Conservation (phyloP, 2,888 invertebrate species). For the Mactromeris polynyma region DNA sequence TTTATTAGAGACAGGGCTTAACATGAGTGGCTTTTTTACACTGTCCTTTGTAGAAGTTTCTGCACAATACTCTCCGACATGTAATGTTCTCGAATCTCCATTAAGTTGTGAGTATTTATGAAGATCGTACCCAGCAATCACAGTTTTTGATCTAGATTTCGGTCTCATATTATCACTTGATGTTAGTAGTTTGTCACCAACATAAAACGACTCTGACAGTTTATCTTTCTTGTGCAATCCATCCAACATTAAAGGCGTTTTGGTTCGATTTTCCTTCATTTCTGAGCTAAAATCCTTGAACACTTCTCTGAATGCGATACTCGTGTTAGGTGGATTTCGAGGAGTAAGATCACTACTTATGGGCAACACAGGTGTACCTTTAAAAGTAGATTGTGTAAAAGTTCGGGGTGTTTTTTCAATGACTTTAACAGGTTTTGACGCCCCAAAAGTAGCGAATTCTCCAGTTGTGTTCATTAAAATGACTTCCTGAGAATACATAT, state of each 20-base stretch:
- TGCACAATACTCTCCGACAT: background rate
- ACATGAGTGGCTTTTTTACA: background rate
- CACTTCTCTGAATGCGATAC: constrained; percentile 63
- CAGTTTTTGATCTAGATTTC: constrained; percentile 56
- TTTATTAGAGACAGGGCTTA: constrained; percentile 4
- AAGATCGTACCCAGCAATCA: constrained; percentile 24
- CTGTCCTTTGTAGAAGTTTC: background rate
- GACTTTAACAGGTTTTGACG: background rate
- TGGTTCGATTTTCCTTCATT: background rate
- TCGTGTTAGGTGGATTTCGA: constrained; percentile 38
- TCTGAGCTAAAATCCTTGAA: constrained; percentile 44
- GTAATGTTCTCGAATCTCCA: background rate
- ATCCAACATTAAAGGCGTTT: background rate
- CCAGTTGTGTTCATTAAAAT: constrained; percentile 22
- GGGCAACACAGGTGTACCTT: background rate
- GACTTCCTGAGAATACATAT: constrained; percentile 30
- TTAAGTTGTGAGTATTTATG: constrained; percentile 24
- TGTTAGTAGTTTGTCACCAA: constrained; percentile 52
- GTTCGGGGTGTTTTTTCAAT: background rate
- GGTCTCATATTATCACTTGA: constrained; percentile 64
- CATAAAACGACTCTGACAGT: constrained; percentile 59
- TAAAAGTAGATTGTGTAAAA: background rate
- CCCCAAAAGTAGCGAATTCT: constrained; percentile 21
- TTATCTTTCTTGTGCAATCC: constrained; percentile 33
- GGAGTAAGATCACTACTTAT: background rate